Base-by-base conservation (phyloP, 2,888 invertebrate species). In the Tinea trinotella region DNA sequence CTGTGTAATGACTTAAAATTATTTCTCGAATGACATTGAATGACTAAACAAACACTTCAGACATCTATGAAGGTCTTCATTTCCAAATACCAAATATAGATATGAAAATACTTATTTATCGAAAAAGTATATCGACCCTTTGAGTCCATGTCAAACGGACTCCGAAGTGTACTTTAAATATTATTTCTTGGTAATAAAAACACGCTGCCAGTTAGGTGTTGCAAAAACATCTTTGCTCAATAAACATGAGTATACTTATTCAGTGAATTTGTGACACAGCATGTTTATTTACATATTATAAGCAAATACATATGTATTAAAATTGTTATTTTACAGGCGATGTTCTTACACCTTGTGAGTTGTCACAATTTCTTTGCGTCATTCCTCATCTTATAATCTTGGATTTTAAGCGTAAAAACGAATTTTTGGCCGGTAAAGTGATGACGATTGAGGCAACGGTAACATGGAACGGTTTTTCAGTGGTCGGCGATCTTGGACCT, bases 181-280 rank as follows among this genome's bases (percentile, higher is more conserved):
- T 40, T 40, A 15, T 40, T 40, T 40, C 13, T 40, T 7, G 40
- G n/a, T 13, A 40, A 40, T 15, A n/a, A 40, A 40, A 40, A 40
- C 40, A 40, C 40, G 30, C 13, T 40, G 13, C 7, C 13, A 40
- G 40, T 12, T 40, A 13, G 4, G 7, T 12, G 40, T 40, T 13
- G 40, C 40, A 40, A 15, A 40, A 40, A 40, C 40, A 40, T 10
- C 40, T 40, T 15, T 13, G 7, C 7, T 40, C 9, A 30, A 30
- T 30, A 22, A 22, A 22, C 7, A 22, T 35, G n/a, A 40, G 40
- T 12, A n/a, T n/a, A 40, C 40, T 40, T 40, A 12, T 10, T 35
- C n/a, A 24, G n/a, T 22, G 22, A 3, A 22, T 22, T 22, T 22
- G 22, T 35, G 35, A 35, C 4, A 35, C 10, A n/a, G 35, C 35